Evolutionary conservation across 2,113 vertebrate genomes (phyloP).

Genomic region (Passer montanus): DNA sequence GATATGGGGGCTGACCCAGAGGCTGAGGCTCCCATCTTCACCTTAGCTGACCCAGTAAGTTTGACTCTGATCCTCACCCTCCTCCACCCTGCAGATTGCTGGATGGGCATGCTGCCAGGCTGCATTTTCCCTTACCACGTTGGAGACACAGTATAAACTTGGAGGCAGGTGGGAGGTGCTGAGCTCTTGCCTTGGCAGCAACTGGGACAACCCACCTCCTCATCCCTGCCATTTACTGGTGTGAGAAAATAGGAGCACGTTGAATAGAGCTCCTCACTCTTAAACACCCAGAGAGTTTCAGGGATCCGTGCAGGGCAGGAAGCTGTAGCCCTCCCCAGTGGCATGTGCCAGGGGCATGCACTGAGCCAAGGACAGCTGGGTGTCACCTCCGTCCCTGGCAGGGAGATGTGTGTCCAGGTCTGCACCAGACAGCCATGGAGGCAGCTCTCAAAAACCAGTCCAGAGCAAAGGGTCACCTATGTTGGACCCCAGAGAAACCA

Average conservation of each 20-base stretch:
- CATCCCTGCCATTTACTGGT: neutral
- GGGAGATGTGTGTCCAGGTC: neutral
- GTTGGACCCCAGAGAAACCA: neutral
- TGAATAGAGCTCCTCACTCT: neutral
- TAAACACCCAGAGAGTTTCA: neutral
- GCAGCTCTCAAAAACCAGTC: neutral
- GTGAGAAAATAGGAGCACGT: neutral
- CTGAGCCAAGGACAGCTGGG: neutral
- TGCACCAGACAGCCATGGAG: neutral
- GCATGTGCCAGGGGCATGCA: neutral
- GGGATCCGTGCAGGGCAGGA: neutral
- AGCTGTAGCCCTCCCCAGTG: fast-evolving
- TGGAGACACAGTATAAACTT: neutral
- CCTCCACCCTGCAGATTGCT: neutral
- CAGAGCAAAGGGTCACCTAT: neutral
- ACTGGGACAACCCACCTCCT: neutral
- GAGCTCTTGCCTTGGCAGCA: neutral
- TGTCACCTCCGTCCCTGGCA: neutral
- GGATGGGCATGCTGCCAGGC: neutral
- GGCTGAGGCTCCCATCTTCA: neutral
- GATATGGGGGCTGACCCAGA: neutral
- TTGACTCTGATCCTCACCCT: neutral
- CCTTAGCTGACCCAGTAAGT: neutral
- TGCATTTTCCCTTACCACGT: neutral
- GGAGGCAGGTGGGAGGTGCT: neutral